These are phyloP conservation scores for Pycnonotus jocosus DNA, from an alignment of 2,113 vertebrate genomes.

Conservation along the genomic window DNA sequence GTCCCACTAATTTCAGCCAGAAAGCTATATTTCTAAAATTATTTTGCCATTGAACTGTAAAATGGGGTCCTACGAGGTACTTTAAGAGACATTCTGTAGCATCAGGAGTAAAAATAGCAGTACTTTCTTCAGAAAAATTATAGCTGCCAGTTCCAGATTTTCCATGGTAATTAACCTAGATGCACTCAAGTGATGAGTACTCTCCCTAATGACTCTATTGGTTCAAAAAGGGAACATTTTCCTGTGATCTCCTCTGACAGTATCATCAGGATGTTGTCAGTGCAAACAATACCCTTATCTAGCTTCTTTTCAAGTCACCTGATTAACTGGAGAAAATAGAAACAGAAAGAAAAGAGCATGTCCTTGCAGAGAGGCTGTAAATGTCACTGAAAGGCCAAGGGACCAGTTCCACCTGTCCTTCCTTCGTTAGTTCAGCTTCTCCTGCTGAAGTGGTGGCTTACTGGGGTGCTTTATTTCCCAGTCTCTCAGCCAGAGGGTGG, in stretches of 20 bases:
- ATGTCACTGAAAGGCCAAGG: conserved; percentile 86
- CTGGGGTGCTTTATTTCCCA: conserved; percentile 35
- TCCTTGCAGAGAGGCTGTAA: conserved; percentile 81
- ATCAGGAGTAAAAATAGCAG: conserved; percentile 47
- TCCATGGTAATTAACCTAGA: conserved; percentile 75
- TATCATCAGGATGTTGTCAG: conserved; percentile 86
- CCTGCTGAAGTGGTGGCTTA: conserved; percentile 5
- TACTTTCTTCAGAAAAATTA: conserved; percentile 60
- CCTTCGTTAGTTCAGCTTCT: conserved; percentile 39
- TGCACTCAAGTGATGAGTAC: conserved; percentile 70
- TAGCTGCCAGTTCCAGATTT: conserved; percentile 56
- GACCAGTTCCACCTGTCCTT: conserved; percentile 57
- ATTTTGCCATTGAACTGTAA: neutral
- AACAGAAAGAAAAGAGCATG: conserved; percentile 82
- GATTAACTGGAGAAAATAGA: conserved; percentile 86
- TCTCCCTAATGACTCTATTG: conserved; percentile 74
- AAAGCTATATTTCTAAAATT: conserved; percentile 32
- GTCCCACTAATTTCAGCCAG: neutral
- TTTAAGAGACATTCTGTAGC: conserved; percentile 35
- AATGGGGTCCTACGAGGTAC: neutral
- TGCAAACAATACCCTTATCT: conserved; percentile 90
- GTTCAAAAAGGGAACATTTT: conserved; percentile 70
- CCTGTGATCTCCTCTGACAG: conserved; percentile 79
- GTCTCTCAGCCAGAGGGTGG: conserved; percentile 37
- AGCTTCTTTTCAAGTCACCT: conserved; percentile 85